phyloP scores from a whole-genome alignment of 2,888 invertebrate species.

The Germaria angustata region DNA sequence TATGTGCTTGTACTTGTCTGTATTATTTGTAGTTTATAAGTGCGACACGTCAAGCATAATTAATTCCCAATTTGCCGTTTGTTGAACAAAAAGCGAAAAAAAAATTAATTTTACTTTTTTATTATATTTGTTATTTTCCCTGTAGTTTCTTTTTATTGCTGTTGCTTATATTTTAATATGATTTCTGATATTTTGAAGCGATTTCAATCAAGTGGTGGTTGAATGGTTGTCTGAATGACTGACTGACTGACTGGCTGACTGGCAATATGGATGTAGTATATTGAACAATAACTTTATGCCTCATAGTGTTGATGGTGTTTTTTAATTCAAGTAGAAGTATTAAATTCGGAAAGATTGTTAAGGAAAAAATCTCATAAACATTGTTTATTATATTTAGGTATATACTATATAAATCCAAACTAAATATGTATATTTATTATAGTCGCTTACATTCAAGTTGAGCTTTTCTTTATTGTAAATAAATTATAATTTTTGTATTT shows the following conservation, averaged over 20 bases:
- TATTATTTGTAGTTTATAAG: constrained; percentile 64
- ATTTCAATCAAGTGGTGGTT: constrained; percentile 48
- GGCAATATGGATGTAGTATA: not conserved
- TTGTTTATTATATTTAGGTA: constrained; percentile 8
- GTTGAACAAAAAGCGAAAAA: constrained; percentile 40
- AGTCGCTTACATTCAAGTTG: not conserved
- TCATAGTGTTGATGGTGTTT: constrained; percentile 16
- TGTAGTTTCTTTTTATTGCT: constrained; percentile 34
- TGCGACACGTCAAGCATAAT: constrained; percentile 67
- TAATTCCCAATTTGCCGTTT: constrained; percentile 66
- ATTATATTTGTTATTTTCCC: constrained; percentile 42
- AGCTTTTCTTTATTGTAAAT: constrained; percentile 24
- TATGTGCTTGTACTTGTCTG: constrained; percentile 55
- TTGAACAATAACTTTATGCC: constrained; percentile 13
- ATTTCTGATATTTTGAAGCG: constrained; percentile 35
- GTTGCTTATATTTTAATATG: constrained; percentile 7
- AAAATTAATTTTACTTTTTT: not conserved
- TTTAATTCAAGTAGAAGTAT: constrained; percentile 44
- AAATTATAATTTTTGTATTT: constrained; percentile 25
- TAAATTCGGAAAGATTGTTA: constrained; percentile 27
- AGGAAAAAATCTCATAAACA: constrained; percentile 19
- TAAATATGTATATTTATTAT: not conserved
- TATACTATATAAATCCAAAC: not conserved
- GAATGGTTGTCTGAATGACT: constrained; percentile 8
- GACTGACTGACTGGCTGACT: not conserved